phyloP scores from a whole-genome alignment of 92 coral and sea anemone genomes.

The Zoanthus solanderi region DNA sequence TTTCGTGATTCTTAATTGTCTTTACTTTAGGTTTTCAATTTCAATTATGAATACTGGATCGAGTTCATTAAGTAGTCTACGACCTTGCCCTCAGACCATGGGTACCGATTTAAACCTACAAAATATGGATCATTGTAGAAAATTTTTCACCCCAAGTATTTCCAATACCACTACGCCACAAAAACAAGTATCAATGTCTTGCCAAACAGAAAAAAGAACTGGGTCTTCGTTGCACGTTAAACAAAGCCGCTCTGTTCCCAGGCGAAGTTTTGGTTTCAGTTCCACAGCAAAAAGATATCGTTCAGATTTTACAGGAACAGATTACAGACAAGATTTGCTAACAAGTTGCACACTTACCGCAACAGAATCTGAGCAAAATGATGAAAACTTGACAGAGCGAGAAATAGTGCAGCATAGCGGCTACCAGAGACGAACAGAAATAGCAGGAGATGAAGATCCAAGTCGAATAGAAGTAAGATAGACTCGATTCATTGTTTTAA shows the following conservation, averaged over 20 bases:
- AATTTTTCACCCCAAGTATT: constrained; percentile 18
- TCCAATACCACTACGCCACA: constrained; percentile 9
- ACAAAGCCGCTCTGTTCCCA: constrained; percentile 30
- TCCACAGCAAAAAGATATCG: constrained; percentile 19
- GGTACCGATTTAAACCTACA: not conserved
- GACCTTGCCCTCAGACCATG: constrained; percentile 1
- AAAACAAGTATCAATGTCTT: not conserved
- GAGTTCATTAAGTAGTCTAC: not conserved
- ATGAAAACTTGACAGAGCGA: constrained; percentile 4
- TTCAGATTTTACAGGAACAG: constrained; percentile 3
- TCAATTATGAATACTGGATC: not conserved
- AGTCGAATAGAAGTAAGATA: constrained; percentile 24
- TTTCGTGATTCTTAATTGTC: not conserved
- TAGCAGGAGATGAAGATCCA: constrained; percentile 42
- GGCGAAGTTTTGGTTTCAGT: not conserved
- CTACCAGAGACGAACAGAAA: constrained; percentile 19
- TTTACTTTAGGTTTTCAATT: not conserved
- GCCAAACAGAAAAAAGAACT: not conserved
- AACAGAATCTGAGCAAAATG: constrained; percentile 32
- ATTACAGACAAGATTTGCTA: not conserved
- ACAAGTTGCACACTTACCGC: constrained; percentile 43
- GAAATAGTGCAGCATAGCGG: constrained; percentile 19
- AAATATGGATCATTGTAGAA: constrained; percentile 15
- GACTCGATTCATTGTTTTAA: too few species aligned
- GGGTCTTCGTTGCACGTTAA: constrained; percentile 4